Evolutionary conservation across 1,140 invertebrate species (phyloP).

Genomic region (Atta cephalotes): DNA sequence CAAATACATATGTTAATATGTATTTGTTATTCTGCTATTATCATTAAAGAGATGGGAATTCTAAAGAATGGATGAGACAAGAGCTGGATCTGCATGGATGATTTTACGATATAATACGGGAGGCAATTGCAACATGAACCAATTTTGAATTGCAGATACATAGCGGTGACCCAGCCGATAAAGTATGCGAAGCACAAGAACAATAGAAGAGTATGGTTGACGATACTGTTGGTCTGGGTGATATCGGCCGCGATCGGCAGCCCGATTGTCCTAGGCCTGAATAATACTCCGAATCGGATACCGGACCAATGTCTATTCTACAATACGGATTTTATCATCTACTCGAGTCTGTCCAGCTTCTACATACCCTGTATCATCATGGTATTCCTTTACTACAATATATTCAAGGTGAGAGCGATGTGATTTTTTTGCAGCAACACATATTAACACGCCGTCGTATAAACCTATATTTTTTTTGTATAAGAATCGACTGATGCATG

Average conservation of each 20-base stretch:
- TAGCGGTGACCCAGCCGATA: slow-evolving; percentile 99
- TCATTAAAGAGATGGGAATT: neutral
- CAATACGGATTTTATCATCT: slow-evolving; percentile 99
- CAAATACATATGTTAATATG: neutral
- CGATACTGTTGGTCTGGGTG: slow-evolving; percentile 98
- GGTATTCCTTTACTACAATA: slow-evolving; percentile 99
- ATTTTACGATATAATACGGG: slow-evolving; percentile 45
- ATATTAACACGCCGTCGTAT: neutral
- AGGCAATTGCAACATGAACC: slow-evolving; percentile 53
- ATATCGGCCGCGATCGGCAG: slow-evolving; percentile 98
- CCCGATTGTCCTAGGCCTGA: slow-evolving; percentile 98
- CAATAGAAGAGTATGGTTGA: slow-evolving; percentile 97
- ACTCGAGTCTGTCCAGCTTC: slow-evolving; percentile 99
- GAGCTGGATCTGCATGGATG: neutral
- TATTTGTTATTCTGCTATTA: too few relatives aligned
- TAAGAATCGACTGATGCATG: neutral
- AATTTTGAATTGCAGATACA: slow-evolving; percentile 91
- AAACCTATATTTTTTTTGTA: neutral
- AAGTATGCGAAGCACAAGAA: slow-evolving; percentile 99
- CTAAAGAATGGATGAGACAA: neutral
- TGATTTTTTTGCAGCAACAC: neutral
- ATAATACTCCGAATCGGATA: slow-evolving; percentile 93
- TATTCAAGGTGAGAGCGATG: slow-evolving; percentile 93
- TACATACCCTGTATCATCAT: slow-evolving; percentile 99
- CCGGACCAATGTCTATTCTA: slow-evolving; percentile 97